Evolutionary conservation across 1,140 invertebrate genomes (phyloP), one percentile per base, ranked within the genome.

Genomic region (Elymnias hypermnestra): DNA sequence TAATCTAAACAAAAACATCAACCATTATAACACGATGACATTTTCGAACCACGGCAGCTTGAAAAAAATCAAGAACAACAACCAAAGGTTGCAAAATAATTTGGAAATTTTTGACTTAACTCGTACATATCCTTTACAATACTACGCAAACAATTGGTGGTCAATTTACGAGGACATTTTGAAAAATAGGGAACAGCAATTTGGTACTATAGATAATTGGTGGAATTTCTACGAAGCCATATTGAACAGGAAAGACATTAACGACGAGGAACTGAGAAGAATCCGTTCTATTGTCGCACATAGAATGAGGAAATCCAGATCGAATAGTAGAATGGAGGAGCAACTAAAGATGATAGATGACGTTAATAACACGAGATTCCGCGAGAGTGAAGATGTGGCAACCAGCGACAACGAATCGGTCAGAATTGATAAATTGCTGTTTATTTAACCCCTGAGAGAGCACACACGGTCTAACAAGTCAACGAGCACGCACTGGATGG

Each of bases 81-180:
- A 61, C 5, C 53, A 63, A n/a, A 59, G 61, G 6, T 52, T 52
- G n/a, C 60, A 19, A 52, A 74, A 79, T 17, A 68, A 60, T 37
- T 7, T 65, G 2, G 72, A 82, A 59, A 85, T 84, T 2, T 75
- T 72, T 40, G 77, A 85, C 13, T 19, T 86, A 21, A 83, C 72
- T 0, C 33, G 74, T 3, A 83, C 78, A 1, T 87, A 87, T 36
- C 84, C 86, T 0, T 25, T 61, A 8, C 61, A 87, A 42, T 87
- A 83, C 42, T 87, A 87, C 63, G 86, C 86, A 0, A 87, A 87
- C 53, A 87, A 87, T 53, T 87, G 86, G 86, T 87, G 86, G 86
- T 62, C 69, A 0, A 87, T 87, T 5, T 87, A 87, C 62, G 81
- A 84, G 39, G 83, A 86, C 19, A 56, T 87, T 3, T 38, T 87